Evolutionary conservation across 1,140 invertebrate genomes (phyloP).

Genomic region (Prorops nasuta): DNA sequence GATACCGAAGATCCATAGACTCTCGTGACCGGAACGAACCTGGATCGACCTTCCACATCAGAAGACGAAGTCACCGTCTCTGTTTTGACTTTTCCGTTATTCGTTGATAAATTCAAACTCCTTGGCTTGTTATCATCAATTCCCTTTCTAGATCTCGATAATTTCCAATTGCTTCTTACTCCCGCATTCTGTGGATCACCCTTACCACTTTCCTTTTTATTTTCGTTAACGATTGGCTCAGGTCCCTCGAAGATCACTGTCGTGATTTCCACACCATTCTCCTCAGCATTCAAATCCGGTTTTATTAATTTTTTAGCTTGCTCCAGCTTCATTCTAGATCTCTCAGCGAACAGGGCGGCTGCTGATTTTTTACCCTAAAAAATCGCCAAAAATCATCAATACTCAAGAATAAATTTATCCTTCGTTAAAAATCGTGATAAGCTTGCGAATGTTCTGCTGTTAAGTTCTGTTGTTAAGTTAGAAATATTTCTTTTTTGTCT

Average conservation of each 20-base stretch:
- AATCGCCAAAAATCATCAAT: conserved; percentile 21
- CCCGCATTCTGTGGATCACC: neutral
- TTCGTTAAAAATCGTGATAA: neutral
- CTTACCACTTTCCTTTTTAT: conserved; percentile 3
- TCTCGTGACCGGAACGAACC: too few species aligned
- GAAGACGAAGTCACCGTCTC: too few species aligned
- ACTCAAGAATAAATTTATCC: neutral
- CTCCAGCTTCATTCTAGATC: conserved; percentile 48
- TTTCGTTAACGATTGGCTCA: neutral
- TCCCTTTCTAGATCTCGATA: conserved; percentile 2
- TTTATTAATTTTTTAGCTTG: conserved; percentile 45
- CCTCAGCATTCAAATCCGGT: conserved; percentile 41
- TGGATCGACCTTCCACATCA: too few species aligned
- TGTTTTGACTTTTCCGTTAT: too few species aligned
- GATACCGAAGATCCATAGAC: too few species aligned
- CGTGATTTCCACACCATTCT: conserved; percentile 27
- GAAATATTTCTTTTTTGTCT: too few species aligned
- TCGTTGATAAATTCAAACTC: too few species aligned
- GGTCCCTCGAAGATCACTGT: neutral
- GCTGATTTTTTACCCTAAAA: conserved; percentile 49
- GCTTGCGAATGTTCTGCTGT: too few species aligned
- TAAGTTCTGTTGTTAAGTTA: too few species aligned
- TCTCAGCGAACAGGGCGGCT: conserved; percentile 34
- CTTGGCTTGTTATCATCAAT: neutral
- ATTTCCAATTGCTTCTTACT: conserved; percentile 5